Conservation (phyloP, 2,888 invertebrate genomes). For the Cerceris rybyensis region DNA sequence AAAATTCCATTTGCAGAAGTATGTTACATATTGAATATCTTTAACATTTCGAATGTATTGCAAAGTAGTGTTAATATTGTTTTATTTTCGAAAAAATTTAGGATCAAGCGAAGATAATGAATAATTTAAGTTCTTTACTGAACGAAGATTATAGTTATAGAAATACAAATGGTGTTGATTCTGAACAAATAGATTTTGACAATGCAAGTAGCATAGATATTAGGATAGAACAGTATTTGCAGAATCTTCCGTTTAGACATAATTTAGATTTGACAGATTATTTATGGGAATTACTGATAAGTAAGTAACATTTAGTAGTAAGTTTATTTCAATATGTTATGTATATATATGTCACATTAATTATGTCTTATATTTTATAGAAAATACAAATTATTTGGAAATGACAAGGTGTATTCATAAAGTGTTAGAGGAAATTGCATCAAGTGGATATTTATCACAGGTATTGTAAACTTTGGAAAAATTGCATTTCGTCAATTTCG, state of each 20-base stretch:
- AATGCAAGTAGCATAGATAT: conserved; percentile 49
- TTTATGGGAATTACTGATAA: conserved; percentile 68
- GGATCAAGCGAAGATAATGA: conserved; percentile 52
- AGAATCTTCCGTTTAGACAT: conserved; percentile 58
- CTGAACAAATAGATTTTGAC: conserved; percentile 16
- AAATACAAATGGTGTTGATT: background rate
- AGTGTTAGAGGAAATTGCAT: conserved; percentile 62
- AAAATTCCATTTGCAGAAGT: conserved; percentile 58
- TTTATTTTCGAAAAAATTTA: conserved; percentile 32
- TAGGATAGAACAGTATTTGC: conserved; percentile 57
- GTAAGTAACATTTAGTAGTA: conserved; percentile 34
- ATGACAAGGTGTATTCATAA: conserved; percentile 66
- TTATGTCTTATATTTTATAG: conserved; percentile 42
- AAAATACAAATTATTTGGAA: conserved; percentile 53
- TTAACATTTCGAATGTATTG: background rate
- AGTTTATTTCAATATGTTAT: background rate
- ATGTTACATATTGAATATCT: conserved; percentile 8
- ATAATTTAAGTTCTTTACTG: conserved; percentile 62
- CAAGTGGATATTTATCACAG: conserved; percentile 61
- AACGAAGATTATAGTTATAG: conserved; percentile 49
- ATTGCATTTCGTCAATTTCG: background rate
- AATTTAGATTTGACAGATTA: conserved; percentile 71
- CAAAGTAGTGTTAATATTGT: conserved; percentile 6
- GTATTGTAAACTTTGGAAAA: conserved; percentile 47
- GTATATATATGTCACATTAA: background rate